Evolutionary conservation across 2,113 vertebrate species (phyloP).

Genomic region (Octodon degus): DNA sequence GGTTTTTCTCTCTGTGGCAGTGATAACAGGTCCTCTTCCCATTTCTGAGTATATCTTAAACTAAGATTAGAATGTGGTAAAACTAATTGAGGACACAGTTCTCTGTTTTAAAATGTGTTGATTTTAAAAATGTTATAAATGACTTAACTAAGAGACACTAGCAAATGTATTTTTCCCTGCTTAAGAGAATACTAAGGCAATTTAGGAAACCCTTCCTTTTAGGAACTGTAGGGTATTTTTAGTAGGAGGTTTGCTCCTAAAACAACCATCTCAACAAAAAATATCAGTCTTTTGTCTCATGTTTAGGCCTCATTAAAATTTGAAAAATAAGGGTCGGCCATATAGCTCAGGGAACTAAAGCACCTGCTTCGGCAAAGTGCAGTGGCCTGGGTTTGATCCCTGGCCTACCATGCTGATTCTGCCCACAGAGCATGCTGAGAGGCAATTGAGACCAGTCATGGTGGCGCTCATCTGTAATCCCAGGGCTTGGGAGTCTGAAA

Average conservation of each 20-base stretch:
- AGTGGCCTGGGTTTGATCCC: no score
- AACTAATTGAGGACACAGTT: slow-evolving; percentile 76
- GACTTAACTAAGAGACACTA: slow-evolving; percentile 68
- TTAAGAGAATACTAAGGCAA: slow-evolving; percentile 70
- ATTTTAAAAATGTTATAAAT: slow-evolving; percentile 51
- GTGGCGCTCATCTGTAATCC: no score
- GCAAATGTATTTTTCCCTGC: slow-evolving; percentile 65
- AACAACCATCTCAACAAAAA: slow-evolving; percentile 71
- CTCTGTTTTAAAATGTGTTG: slow-evolving; percentile 67
- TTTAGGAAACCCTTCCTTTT: slow-evolving; percentile 71
- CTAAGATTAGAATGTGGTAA: slow-evolving; percentile 65
- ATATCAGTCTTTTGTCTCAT: slow-evolving; percentile 54
- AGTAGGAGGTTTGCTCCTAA: slow-evolving; percentile 50
- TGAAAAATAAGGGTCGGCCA: background rate
- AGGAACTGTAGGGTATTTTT: slow-evolving; percentile 68
- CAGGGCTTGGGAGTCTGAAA: no score
- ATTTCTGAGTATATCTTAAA: slow-evolving; percentile 75
- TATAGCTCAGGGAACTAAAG: no score
- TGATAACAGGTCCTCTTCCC: background rate
- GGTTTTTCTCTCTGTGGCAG: background rate
- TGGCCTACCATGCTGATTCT: no score
- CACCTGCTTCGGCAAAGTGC: no score
- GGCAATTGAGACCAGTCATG: no score
- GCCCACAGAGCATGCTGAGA: no score
- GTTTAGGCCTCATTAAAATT: background rate